phyloP scores from a whole-genome alignment of 2,113 vertebrate species.

The Caracal caracal region DNA sequence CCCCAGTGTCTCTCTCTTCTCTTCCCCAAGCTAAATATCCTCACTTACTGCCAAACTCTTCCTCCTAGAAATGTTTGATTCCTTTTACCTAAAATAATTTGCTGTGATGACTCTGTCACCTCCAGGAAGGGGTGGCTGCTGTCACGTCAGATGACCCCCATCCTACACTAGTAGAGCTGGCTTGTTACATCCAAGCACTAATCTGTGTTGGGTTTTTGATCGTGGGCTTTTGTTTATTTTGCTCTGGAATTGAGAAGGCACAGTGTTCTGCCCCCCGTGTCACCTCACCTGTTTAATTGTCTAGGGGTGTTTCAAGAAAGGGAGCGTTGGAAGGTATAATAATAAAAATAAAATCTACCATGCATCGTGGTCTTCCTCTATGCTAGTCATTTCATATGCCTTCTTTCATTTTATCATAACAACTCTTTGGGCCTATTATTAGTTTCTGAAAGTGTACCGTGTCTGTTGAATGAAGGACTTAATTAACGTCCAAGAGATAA shows the following conservation, averaged over 20 bases:
- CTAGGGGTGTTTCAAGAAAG: neutral
- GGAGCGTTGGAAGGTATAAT: neutral
- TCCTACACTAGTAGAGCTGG: neutral
- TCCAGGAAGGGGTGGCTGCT: neutral
- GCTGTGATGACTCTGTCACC: neutral
- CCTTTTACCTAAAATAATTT: neutral
- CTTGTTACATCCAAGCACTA: neutral
- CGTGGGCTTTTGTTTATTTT: neutral
- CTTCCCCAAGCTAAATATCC: neutral
- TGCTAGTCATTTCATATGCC: neutral
- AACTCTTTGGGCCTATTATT: neutral
- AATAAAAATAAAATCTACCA: conserved; percentile 16
- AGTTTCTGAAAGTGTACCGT: neutral
- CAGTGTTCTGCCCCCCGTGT: neutral
- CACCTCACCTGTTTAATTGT: neutral
- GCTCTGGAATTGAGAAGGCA: neutral
- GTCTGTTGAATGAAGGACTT: neutral
- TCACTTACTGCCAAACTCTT: neutral
- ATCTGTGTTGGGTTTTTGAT: neutral
- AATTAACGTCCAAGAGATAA: neutral
- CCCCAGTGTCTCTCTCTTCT: neutral
- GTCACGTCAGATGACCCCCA: neutral
- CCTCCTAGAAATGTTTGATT: neutral
- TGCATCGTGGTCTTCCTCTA: neutral
- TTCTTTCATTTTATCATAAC: neutral